These are phyloP conservation scores for Sphaerodactylus townsendi DNA, from an alignment of 2,113 vertebrate species.

Conservation along the genomic window DNA sequence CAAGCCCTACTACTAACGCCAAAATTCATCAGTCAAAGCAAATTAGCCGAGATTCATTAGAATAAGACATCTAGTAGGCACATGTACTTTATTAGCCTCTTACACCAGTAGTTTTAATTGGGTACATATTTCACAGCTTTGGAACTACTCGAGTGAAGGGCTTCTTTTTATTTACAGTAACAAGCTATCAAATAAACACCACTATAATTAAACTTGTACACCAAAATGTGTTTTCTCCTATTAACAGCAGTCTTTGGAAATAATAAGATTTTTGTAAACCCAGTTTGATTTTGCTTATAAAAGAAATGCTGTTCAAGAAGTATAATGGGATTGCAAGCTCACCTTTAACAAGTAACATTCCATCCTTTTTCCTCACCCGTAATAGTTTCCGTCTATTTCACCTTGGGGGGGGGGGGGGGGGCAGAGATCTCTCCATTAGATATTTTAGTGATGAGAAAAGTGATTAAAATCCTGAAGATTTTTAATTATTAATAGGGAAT, in stretches of 20 bases:
- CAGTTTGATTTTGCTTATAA: slow-evolving; percentile 49
- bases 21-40: slow-evolving; percentile 98
- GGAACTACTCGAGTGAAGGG: slow-evolving; percentile 88
- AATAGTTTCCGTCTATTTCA: slow-evolving; percentile 68
- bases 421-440: slow-evolving; percentile 48
- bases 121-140: slow-evolving; percentile 97
- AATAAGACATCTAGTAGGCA: slow-evolving; percentile 92
- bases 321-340: not conserved
- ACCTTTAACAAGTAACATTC: slow-evolving; percentile 24
- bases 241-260: slow-evolving; percentile 61
- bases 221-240: slow-evolving; percentile 52
- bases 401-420: slow-evolving; percentile 59
- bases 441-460: slow-evolving; percentile 74
- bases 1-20: slow-evolving; percentile 85
- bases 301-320: slow-evolving; percentile 35
- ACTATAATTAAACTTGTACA: slow-evolving; percentile 79
- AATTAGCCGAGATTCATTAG: slow-evolving; percentile 98
- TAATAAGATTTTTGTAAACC: slow-evolving; percentile 57
- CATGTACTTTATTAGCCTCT: slow-evolving; percentile 97
- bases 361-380: slow-evolving; percentile 4
- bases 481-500: slow-evolving; percentile 80
- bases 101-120: slow-evolving; percentile 99
- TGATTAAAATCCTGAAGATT: slow-evolving; percentile 80
- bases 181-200: slow-evolving; percentile 81
- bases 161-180: slow-evolving; percentile 92